Evolutionary conservation across 1,140 invertebrate genomes (phyloP).

Genomic region (Philotrypesis tridentata): DNA sequence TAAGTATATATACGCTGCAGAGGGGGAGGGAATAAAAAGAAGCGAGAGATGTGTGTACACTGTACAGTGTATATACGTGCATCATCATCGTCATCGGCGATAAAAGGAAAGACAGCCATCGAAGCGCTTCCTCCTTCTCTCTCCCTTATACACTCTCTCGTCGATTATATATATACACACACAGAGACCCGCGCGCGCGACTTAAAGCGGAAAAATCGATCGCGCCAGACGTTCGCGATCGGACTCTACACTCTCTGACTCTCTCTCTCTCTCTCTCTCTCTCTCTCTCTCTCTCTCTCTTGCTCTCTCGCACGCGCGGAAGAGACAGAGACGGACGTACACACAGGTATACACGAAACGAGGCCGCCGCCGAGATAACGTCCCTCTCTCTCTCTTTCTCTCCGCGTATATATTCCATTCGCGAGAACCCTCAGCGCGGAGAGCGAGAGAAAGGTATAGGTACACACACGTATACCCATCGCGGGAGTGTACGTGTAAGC

Average conservation of each 20-base stretch:
- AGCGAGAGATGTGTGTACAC: neutral
- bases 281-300: neutral
- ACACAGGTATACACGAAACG: slow-evolving; percentile 20
- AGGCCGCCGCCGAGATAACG: slow-evolving; percentile 25
- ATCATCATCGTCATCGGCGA: neutral
- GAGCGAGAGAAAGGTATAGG: neutral
- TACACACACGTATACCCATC: neutral
- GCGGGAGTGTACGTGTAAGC: too few species aligned
- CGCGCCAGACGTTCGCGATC: slow-evolving; percentile 41
- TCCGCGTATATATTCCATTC: neutral
- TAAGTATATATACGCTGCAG: neutral
- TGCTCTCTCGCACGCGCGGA: neutral
- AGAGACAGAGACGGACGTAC: neutral
- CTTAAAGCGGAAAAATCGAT: slow-evolving; percentile 45
- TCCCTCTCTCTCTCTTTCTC: neutral
- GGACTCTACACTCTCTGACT: slow-evolving; percentile 15
- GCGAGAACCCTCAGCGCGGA: neutral
- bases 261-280: neutral
- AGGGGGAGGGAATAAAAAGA: neutral
- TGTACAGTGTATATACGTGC: too few species aligned
- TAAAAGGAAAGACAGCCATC: slow-evolving; percentile 24
- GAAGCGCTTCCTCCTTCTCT: neutral
- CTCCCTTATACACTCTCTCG: neutral
- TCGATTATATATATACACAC: neutral
- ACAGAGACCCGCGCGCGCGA: neutral